phyloP scores from a whole-genome alignment of 92 coral and sea anemone genomes.

The Palythoa heliodiscus region DNA sequence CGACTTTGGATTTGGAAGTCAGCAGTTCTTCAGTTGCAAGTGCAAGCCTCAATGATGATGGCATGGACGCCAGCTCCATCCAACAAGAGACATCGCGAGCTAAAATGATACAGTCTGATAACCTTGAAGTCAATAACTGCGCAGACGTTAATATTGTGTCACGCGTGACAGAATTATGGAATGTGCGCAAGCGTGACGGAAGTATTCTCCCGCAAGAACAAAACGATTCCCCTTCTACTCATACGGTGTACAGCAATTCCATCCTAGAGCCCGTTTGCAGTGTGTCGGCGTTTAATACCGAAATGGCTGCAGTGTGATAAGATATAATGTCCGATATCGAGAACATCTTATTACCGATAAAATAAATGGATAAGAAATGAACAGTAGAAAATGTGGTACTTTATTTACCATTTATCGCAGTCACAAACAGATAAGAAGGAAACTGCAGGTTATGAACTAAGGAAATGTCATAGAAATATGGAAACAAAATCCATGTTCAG shows the following conservation, averaged over 20 bases:
- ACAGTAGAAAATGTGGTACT: too few relatives aligned
- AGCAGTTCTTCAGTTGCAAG: not conserved
- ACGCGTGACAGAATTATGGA: constrained; percentile 30
- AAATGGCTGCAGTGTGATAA: constrained; percentile 21
- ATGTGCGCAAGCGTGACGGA: not conserved
- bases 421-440: too few relatives aligned
- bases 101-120: not conserved
- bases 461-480: too few relatives aligned
- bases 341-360: too few relatives aligned
- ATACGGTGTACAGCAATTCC: constrained; percentile 28
- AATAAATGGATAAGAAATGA: too few relatives aligned
- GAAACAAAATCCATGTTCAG: too few relatives aligned
- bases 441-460: too few relatives aligned
- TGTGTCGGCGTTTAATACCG: not conserved
- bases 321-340: not conserved
- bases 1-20: not conserved
- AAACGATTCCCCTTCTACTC: constrained; percentile 1
- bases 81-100: not conserved
- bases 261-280: constrained; percentile 29
- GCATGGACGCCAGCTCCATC: not conserved
- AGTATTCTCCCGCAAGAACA: not conserved
- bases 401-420: too few relatives aligned
- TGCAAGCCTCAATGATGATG: not conserved
- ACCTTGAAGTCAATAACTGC: not conserved
- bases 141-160: constrained; percentile 4